Evolutionary conservation across 2,797 vertebrate genomes (phyloP).

Genomic region (Garrulus glandarius): DNA sequence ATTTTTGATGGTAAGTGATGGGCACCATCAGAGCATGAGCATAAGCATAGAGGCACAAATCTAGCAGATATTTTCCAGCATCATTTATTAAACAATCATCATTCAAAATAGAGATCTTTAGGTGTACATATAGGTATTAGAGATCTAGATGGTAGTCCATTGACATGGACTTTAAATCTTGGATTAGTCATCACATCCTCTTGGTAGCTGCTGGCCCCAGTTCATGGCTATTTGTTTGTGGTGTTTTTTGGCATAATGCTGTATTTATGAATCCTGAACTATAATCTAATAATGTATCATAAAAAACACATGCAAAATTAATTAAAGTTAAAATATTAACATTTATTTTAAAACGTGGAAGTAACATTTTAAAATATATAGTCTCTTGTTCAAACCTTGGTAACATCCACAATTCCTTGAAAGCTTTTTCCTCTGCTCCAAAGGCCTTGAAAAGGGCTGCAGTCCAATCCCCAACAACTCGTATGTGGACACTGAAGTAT

Average conservation of each 20-base stretch:
- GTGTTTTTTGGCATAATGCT: background rate
- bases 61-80: background rate
- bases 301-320: background rate
- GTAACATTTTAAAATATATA: background rate
- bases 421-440: slow-evolving; percentile 40
- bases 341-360: slow-evolving; percentile 5
- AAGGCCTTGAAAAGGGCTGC: slow-evolving; percentile 69
- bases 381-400: slow-evolving; percentile 71
- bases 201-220: background rate
- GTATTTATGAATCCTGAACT: background rate
- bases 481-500: slow-evolving; percentile 79
- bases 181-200: background rate
- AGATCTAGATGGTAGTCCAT: background rate
- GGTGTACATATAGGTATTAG: background rate
- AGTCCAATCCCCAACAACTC: slow-evolving; percentile 77
- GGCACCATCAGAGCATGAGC: background rate
- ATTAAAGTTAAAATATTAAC: background rate
- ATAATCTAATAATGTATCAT: background rate
- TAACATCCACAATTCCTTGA: slow-evolving; percentile 56
- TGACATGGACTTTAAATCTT: background rate
- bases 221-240: background rate
- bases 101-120: background rate
- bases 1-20: background rate
- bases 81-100: background rate
- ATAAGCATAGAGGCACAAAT: background rate